Percentiles rank a stretch among this genome's conserved stretches.
Conservation (phyloP, 2,797 vertebrate species). For the Limnodromus scolopaceus region DNA sequence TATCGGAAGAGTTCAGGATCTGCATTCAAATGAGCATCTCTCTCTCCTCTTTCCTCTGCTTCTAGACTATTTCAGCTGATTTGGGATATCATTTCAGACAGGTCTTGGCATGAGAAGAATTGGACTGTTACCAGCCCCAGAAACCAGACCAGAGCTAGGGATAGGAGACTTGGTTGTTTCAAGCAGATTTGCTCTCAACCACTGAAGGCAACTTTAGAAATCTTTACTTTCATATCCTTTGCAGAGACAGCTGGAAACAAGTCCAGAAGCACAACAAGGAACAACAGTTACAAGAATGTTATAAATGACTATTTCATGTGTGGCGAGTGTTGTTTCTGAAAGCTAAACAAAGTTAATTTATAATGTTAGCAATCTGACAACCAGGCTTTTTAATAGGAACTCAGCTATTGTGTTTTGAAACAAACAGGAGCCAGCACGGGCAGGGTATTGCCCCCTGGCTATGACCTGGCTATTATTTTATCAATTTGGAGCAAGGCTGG, state of each 20-base stretch:
- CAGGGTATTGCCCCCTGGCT: neutral
- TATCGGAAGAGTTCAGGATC: neutral
- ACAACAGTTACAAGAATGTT: neutral
- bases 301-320: neutral
- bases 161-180: neutral
- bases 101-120: neutral
- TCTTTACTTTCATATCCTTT: neutral
- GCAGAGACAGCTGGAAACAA: neutral
- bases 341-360: neutral
- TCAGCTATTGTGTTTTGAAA: neutral
- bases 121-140: neutral
- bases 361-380: neutral
- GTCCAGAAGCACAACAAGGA: neutral
- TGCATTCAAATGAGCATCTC: neutral
- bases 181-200: neutral
- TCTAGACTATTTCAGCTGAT: neutral
- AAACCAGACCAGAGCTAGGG: neutral
- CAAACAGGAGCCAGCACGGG: neutral
- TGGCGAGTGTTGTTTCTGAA: neutral
- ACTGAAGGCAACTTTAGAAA: neutral
- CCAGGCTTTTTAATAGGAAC: neutral
- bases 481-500: neutral
- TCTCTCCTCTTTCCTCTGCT: neutral
- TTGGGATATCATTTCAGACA: neutral
- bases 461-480: neutral